phyloP scores from a whole-genome alignment of 2,888 invertebrate genomes.

The Dascillus cervinus region DNA sequence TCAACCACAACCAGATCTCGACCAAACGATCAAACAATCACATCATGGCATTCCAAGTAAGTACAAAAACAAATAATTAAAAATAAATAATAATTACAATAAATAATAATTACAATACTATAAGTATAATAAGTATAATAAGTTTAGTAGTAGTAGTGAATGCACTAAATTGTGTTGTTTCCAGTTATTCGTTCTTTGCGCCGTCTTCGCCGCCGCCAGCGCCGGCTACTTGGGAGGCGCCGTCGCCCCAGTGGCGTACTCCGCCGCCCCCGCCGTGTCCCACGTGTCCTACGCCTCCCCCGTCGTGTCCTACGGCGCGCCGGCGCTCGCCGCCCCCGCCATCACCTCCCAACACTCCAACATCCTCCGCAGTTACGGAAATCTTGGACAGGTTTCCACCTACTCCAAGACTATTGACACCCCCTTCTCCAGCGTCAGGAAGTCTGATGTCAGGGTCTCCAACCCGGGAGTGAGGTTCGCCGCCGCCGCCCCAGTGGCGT shows the following conservation, averaged over 20 bases:
- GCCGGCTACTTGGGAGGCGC: constrained; percentile 49
- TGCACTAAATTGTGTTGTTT: too few relatives aligned
- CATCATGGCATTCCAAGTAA: constrained; percentile 22
- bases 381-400: constrained; percentile 62
- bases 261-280: constrained; percentile 21
- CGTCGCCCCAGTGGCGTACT: constrained; percentile 32
- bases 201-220: constrained; percentile 50
- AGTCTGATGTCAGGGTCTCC: constrained; percentile 62
- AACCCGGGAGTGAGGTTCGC: constrained; percentile 46
- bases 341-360: constrained; percentile 54
- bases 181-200: constrained; percentile 48
- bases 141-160: too few relatives aligned
- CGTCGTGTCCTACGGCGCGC: constrained; percentile 23
- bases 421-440: constrained; percentile 64
- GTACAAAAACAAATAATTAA: too few relatives aligned
- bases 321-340: constrained; percentile 44
- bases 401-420: constrained; percentile 64
- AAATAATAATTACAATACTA: too few relatives aligned
- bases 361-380: constrained; percentile 55
- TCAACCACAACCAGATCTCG: constrained; percentile 11
- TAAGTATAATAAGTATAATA: too few relatives aligned
- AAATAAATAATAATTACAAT: constrained; percentile 2
- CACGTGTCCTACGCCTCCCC: constrained; percentile 24
- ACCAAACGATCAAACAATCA: constrained; percentile 7
- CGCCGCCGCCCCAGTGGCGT: constrained; percentile 18